phyloP scores from a whole-genome alignment of 2,888 invertebrate genomes.

The Thelaira solivaga region DNA sequence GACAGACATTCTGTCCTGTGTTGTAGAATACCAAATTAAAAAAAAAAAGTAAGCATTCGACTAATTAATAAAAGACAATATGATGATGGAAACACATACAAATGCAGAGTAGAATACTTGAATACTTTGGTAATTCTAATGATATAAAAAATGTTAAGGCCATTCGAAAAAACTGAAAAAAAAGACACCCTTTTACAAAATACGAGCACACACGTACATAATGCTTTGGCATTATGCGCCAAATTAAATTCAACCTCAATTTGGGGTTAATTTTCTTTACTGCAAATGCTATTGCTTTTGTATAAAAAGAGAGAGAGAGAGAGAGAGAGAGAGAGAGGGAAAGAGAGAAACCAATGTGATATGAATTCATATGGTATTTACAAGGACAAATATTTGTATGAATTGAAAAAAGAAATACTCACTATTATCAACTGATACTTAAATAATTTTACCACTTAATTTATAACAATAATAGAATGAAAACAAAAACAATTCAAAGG shows the following conservation, averaged over 20 bases:
- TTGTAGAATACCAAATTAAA: neutral
- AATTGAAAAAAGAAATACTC: neutral
- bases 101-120: conserved; percentile 20
- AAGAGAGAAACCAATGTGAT: conserved; percentile 63
- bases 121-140: conserved; percentile 8
- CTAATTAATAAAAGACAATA: conserved; percentile 75
- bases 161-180: conserved; percentile 23
- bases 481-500: conserved; percentile 53
- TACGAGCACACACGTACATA: neutral
- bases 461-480: conserved; percentile 62
- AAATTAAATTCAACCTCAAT: conserved; percentile 78
- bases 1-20: too few species aligned
- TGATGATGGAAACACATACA: conserved; percentile 67
- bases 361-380: conserved; percentile 37
- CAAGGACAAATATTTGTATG: conserved; percentile 22
- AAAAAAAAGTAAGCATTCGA: conserved; percentile 66
- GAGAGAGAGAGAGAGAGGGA: conserved; percentile 68
- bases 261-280: conserved; percentile 76
- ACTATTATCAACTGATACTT: conserved; percentile 58
- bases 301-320: neutral
- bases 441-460: conserved; percentile 71
- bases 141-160: conserved; percentile 20
- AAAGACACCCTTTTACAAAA: conserved; percentile 48
- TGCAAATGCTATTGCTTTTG: neutral
- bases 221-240: conserved; percentile 71